These are phyloP conservation scores for Punctoribates punctum DNA, from an alignment of 2,888 invertebrate genomes.

Conservation along the genomic window DNA sequence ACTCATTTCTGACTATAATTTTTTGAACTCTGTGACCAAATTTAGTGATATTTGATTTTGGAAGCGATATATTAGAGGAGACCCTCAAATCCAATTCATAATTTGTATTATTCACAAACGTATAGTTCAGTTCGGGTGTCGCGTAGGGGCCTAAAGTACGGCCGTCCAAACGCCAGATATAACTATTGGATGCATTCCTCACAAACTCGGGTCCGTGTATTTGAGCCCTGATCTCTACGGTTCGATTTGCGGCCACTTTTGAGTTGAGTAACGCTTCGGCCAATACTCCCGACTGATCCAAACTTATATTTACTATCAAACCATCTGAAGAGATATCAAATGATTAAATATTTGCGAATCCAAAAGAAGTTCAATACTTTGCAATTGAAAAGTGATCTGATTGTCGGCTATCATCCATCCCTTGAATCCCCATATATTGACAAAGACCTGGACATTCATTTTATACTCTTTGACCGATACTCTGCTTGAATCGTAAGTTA, in stretches of 20 bases:
- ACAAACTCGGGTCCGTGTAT: not conserved
- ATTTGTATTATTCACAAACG: not conserved
- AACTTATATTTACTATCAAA: not conserved
- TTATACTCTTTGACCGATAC: not conserved
- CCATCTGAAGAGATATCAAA: not conserved
- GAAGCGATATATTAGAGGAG: not conserved
- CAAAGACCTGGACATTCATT: conserved; percentile 37
- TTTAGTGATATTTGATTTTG: not conserved
- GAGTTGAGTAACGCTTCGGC: not conserved
- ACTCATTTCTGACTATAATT: not conserved
- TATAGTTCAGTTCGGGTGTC: not conserved
- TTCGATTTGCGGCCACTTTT: conserved; percentile 22
- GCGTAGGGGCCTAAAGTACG: not conserved
- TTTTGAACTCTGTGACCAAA: not conserved
- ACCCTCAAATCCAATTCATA: conserved; percentile 1
- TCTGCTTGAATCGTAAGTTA: not conserved
- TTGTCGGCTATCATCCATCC: conserved; percentile 37
- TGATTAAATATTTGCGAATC: not conserved
- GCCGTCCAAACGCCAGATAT: not conserved
- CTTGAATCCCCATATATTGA: conserved; percentile 7
- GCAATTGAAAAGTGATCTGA: not conserved
- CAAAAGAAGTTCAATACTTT: conserved; percentile 4
- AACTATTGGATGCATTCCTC: conserved; percentile 9
- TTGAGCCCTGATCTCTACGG: not conserved
- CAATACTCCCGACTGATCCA: not conserved